Evolutionary conservation across 2,113 vertebrate species (phyloP), one percentile per base, ranked within the genome.

Genomic region (Halcyon malimbica): DNA sequence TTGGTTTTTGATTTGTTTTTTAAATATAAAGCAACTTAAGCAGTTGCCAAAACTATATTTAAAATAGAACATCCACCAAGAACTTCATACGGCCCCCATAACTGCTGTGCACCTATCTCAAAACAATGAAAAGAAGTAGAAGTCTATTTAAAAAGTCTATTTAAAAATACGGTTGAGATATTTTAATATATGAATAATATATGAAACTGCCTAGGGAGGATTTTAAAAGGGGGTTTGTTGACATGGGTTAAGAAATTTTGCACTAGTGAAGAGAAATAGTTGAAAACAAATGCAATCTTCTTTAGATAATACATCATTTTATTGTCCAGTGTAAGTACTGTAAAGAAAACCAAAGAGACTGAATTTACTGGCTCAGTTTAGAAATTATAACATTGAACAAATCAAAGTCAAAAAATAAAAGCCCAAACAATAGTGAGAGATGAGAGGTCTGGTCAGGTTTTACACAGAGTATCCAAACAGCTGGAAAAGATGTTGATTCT

Each of bases 401-500:
- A 98, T 98, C 97, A 98, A 98, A 98, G 96, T 96, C 29, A 96
- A 97, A 98, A 97, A 96, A 91, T 92, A 97, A 97, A 97, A 98
- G 93, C 96, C 94, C 97, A 96, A 98, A 98, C 96, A 97, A 97
- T 97, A 97, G 92, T 97, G 93, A 73, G 94, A 98, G 97, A 98
- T 95, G 97, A 98, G 96, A 97, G 95, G 92, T 98, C 96, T 96
- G 97, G 95, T 98, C 97, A 98, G 97, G 97, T 98, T 98, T 98
- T 97, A 98, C 95, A 97, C 93, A 97, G 95, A 97, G 94, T 96
- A 96, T 98, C 98, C 98, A 98, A 98, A 98, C 98, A 98, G 98
- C 98, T 98, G 98, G 98, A 98, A 98, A 98, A 98, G 93, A 98
- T 98, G 98, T 98, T 98, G 97, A 98, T 97, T 97, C 97, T 98